These are phyloP conservation scores for Phoebastria nigripes DNA, from an alignment of 2,797 vertebrate genomes.

Conservation along the genomic window DNA sequence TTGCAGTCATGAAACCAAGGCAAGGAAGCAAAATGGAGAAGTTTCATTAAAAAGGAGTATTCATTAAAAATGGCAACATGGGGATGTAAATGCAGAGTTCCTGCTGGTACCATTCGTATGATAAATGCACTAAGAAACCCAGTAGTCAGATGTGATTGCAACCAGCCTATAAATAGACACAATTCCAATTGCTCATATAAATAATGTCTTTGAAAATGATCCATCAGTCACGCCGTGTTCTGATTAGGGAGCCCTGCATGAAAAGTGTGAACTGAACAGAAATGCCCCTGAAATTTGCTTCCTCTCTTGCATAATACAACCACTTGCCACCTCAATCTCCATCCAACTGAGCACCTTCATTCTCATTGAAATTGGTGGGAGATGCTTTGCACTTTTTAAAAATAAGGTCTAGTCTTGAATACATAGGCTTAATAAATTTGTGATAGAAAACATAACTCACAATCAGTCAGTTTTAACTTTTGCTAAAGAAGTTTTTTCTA, in stretches of 20 bases:
- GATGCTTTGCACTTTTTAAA: neutral
- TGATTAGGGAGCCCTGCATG: neutral
- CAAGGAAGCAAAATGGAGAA: neutral
- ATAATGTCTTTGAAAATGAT: conserved; percentile 21
- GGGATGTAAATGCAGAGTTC: neutral
- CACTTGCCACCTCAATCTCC: neutral
- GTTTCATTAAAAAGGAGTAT: neutral
- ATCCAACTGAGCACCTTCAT: neutral
- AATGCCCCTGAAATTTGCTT: neutral
- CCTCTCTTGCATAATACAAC: neutral
- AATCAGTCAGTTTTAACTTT: neutral
- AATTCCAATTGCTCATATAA: neutral
- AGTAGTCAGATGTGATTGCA: neutral
- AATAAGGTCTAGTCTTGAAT: neutral
- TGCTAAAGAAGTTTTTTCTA: neutral
- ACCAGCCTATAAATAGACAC: conserved; percentile 10
- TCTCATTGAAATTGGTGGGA: neutral
- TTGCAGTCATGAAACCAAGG: neutral
- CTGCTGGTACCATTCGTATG: neutral
- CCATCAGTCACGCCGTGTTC: neutral
- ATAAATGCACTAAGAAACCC: neutral
- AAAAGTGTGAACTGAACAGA: conserved; percentile 4
- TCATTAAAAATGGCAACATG: neutral
- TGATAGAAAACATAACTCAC: neutral
- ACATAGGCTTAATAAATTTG: neutral